Evolutionary conservation across 2,888 invertebrate genomes (phyloP), one percentile per base, ranked within the genome.

Genomic region (Dioctria linearis): DNA sequence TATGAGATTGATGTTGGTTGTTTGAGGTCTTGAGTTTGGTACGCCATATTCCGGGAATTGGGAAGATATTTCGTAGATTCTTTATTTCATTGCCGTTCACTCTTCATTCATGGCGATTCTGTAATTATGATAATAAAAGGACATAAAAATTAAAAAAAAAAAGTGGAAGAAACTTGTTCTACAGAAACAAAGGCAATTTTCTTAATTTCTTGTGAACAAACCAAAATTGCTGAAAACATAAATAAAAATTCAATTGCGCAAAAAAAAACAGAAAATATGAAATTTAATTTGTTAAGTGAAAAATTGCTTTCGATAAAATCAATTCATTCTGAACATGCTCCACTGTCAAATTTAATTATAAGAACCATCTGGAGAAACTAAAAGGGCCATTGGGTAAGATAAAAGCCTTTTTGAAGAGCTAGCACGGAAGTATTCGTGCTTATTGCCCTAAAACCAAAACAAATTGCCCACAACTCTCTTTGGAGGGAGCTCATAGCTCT

Each of bases 331-430:
- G 67, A 67, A 67, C 67, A 67, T 67, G 67, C 25, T 43, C 67
- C 43, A 67, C 67, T 67, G 67, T 67, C 67, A 67, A 67, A 67
- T 67, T 67, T 67, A 67, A 67, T 67, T 67, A 67, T 67, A 67
- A 67, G 42, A 46, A 46, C 67, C 67, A 67, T 67, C 67, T 43
- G 67, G 43, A 43, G 46, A 46, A 67, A 46, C 8, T 42, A 46
- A 6, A 43, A 43, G 46, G 46, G 66, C 6, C 67, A 5, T n/a
- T 67, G 67, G 25, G 67, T 46, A 42, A 67, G 67, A 67, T 43
- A 46, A 46, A 67, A 46, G 67, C 67, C 25, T 43, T 67, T 67
- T 42, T 67, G 67, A 46, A 42, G 67, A 67, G 43, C 67, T 67
- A 67, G 46, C 46, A n/a, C n/a, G 11, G 57, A 46, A 46, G 13